A percentile compares a stretch with the other conserved stretches of the same genome.
Conservation (phyloP, 2,888 invertebrate species). For the Vanessa cardui region DNA sequence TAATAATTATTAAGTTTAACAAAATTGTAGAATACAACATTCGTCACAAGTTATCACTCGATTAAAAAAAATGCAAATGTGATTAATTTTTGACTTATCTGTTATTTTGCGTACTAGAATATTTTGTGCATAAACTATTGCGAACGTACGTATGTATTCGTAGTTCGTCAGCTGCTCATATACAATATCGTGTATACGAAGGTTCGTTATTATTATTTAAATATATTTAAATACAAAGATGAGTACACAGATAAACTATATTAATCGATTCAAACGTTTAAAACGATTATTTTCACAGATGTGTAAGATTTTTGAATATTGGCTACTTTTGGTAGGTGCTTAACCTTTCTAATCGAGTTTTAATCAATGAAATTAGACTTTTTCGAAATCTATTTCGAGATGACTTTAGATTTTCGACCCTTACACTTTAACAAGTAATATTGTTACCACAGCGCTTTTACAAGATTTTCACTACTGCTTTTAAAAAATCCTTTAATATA, state of each 20-base stretch:
- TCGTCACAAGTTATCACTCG: neutral
- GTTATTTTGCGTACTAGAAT: neutral
- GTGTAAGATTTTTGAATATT: constrained; percentile 48
- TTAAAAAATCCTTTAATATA: constrained; percentile 49
- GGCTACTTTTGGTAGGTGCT: constrained; percentile 30
- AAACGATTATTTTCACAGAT: constrained; percentile 15
- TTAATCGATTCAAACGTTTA: constrained; percentile 9
- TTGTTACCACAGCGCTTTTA: constrained; percentile 67
- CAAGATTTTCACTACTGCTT: constrained; percentile 62
- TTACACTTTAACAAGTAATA: constrained; percentile 53
- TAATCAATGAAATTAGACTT: constrained; percentile 27
- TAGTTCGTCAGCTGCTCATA: constrained; percentile 1
- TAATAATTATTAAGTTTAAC: constrained; percentile 16
- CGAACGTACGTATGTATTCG: neutral
- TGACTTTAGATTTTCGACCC: constrained; percentile 59
- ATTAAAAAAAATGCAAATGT: neutral
- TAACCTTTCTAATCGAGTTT: constrained; percentile 25
- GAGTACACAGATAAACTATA: constrained; percentile 6
- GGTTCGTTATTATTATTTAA: neutral
- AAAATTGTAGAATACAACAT: neutral
- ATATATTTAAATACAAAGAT: neutral
- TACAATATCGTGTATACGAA: neutral
- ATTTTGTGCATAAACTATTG: neutral
- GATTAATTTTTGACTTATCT: neutral
- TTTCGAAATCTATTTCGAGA: constrained; percentile 35